These are phyloP conservation scores for Bostrychus sinensis DNA, from an alignment of 2,113 vertebrate species.

Conservation along the genomic window DNA sequence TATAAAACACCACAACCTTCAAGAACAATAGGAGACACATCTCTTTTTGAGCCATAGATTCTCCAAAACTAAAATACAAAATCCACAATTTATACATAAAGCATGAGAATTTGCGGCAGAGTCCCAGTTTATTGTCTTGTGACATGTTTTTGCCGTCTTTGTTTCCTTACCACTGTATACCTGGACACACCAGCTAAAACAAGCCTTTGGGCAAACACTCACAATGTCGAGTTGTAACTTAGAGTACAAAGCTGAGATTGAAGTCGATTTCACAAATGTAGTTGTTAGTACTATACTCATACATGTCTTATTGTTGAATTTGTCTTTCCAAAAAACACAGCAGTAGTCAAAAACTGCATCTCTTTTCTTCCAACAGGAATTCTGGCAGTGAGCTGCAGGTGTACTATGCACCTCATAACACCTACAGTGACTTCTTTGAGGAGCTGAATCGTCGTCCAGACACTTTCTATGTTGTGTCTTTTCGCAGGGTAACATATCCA, in stretches of 20 bases:
- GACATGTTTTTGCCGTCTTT: background rate
- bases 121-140: background rate
- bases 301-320: too few species aligned
- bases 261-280: background rate
- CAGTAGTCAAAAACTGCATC: background rate
- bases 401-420: constrained; percentile 88
- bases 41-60: background rate
- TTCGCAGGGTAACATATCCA: constrained; percentile 86
- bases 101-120: background rate
- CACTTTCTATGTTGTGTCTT: constrained; percentile 95
- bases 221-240: background rate
- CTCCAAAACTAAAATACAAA: background rate
- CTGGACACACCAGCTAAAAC: constrained; percentile 1
- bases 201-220: background rate
- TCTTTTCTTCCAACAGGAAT: constrained; percentile 70
- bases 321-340: background rate
- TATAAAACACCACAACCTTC: constrained; percentile 17
- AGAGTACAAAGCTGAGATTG: too few species aligned
- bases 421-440: constrained; percentile 91
- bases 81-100: background rate
- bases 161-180: constrained; percentile 2
- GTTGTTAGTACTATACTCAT: background rate
- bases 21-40: constrained; percentile 15
- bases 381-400: constrained; percentile 90
- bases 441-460: constrained; percentile 89